Conservation (phyloP, 2,113 vertebrate genomes). For the Macquaria ambigua region DNA sequence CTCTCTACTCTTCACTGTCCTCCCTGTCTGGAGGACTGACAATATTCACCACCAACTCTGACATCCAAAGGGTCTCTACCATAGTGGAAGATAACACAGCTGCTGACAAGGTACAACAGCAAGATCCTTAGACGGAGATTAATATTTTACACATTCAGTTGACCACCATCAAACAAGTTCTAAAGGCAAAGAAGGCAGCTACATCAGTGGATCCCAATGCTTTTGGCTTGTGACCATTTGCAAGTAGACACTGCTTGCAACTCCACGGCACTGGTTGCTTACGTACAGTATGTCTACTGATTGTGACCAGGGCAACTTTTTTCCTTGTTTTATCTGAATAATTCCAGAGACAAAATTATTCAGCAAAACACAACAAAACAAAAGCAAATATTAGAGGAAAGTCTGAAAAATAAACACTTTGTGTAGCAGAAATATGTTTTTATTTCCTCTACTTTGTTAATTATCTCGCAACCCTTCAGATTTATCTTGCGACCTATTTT, state of each 20-base stretch:
- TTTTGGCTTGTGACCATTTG: background rate
- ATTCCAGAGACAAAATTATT: too few species aligned
- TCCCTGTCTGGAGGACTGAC: conserved; percentile 88
- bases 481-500: too few species aligned
- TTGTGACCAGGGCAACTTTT: background rate
- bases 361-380: too few species aligned
- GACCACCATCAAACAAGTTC: background rate
- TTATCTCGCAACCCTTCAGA: too few species aligned
- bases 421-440: too few species aligned
- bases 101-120: conserved; percentile 77
- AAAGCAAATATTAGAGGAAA: too few species aligned
- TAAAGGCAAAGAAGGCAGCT: background rate
- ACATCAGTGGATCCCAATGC: background rate
- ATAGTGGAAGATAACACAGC: conserved; percentile 86
- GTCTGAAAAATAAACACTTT: too few species aligned
- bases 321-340: too few species aligned
- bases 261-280: too few species aligned
- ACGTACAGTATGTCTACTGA: background rate
- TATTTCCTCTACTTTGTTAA: too few species aligned
- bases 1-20: conserved; percentile 86
- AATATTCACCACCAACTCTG: conserved; percentile 88
- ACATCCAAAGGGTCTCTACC: conserved; percentile 85
- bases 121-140: background rate
- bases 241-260: background rate
- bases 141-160: background rate